Evolutionary conservation across 37 sponge, comb jelly and placozoan species (phyloP).

Genomic region (Spongilla lacustris): DNA sequence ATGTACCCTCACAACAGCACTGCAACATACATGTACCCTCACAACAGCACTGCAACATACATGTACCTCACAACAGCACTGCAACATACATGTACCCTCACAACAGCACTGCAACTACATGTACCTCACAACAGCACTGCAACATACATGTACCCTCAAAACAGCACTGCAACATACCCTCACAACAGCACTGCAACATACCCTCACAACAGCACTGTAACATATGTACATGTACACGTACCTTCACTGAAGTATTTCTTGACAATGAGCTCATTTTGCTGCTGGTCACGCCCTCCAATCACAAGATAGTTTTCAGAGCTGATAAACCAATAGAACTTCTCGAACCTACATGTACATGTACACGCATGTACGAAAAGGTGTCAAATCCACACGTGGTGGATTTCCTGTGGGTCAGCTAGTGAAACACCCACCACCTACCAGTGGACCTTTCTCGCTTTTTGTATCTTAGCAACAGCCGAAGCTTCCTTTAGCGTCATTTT

Average conservation of each 20-base stretch:
- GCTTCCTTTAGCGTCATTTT: slow-evolving; percentile 88
- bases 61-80: no score
- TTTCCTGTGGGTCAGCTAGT: no score
- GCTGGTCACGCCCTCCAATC: slow-evolving; percentile 96
- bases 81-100: no score
- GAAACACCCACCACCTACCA: slow-evolving; percentile 85
- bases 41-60: no score
- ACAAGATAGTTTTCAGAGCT: slow-evolving; percentile 95
- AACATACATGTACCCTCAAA: no score
- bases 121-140: no score
- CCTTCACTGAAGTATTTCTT: slow-evolving; percentile 88
- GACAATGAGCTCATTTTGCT: slow-evolving; percentile 96
- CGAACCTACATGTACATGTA: slow-evolving; percentile 73
- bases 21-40: no score
- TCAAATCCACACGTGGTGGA: background rate
- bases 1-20: no score
- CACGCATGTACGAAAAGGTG: background rate
- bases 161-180: no score
- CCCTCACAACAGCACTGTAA: background rate
- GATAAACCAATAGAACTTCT: slow-evolving; percentile 98
- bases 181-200: no score
- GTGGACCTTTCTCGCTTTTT: slow-evolving; percentile 89
- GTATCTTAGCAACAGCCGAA: slow-evolving; percentile 77
- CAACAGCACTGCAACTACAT: no score
- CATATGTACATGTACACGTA: background rate